phyloP scores from a whole-genome alignment of 2,888 invertebrate genomes.

The Tribolium freemani region DNA sequence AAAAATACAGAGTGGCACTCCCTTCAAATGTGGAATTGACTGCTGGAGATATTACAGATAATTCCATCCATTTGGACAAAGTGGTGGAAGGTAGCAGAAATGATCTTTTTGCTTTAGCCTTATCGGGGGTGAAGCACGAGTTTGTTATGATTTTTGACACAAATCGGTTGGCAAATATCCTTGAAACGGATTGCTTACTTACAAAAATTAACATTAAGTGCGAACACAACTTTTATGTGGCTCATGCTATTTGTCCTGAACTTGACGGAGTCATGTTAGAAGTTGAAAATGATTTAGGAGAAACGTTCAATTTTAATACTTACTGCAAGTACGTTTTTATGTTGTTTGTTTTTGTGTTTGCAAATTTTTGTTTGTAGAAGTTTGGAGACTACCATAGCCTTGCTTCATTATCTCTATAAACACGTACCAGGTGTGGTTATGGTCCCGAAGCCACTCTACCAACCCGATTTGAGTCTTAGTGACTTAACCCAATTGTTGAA shows the following conservation, averaged over 20 bases:
- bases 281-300: constrained; percentile 19
- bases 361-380: constrained; percentile 63
- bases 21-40: constrained; percentile 42
- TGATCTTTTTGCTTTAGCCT: constrained; percentile 50
- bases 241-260: constrained; percentile 48
- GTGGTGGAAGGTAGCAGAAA: constrained; percentile 48
- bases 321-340: constrained; percentile 24
- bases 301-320: neutral
- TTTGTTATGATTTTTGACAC: constrained; percentile 52
- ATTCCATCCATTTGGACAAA: constrained; percentile 33
- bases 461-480: constrained; percentile 20
- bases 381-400: constrained; percentile 63
- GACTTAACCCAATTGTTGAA: neutral
- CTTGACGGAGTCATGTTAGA: constrained; percentile 55
- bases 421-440: constrained; percentile 62
- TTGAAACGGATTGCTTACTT: constrained; percentile 59
- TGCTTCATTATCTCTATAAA: constrained; percentile 68
- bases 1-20: constrained; percentile 23
- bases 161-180: constrained; percentile 50
- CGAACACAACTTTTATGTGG: constrained; percentile 50
- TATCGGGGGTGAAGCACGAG: constrained; percentile 48
- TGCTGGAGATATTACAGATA: constrained; percentile 38
- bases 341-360: neutral
- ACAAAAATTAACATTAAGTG: constrained; percentile 47
- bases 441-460: constrained; percentile 49